Evolutionary conservation across 1,140 invertebrate genomes (phyloP).

Genomic region (Triops longicaudatus): DNA sequence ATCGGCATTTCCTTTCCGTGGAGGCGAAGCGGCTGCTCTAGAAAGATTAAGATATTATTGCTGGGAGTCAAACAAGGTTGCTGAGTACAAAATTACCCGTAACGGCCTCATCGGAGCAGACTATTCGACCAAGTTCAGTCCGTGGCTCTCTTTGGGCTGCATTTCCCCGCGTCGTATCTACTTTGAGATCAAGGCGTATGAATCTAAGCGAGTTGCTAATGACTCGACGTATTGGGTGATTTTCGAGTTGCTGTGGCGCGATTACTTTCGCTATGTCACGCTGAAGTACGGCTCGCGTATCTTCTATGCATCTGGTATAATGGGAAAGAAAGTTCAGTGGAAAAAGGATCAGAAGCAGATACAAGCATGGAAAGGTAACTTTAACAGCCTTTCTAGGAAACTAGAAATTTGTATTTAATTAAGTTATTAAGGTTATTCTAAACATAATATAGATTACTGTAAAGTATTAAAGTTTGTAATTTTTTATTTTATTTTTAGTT

Average conservation of each 20-base stretch:
- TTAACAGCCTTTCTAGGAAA: no score
- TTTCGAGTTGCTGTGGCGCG: constrained; percentile 43
- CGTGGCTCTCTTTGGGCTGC: constrained; percentile 41
- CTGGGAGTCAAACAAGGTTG: constrained; percentile 39
- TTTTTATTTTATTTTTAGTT: no score
- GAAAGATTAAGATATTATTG: constrained; percentile 37
- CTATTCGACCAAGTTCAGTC: constrained; percentile 43
- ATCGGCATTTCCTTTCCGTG: constrained; percentile 38
- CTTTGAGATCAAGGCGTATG: constrained; percentile 40
- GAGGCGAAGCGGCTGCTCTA: constrained; percentile 39
- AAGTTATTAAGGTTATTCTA: no score
- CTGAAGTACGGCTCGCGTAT: constrained; percentile 41
- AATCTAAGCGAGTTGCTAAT: constrained; percentile 36
- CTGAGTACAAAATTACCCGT: constrained; percentile 21
- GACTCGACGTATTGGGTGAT: constrained; percentile 43
- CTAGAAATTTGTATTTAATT: no score
- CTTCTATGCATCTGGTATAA: constrained; percentile 38
- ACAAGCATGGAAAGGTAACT: constrained; percentile 38
- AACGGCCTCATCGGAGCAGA: constrained; percentile 31
- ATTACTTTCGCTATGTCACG: constrained; percentile 42
- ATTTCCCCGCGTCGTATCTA: constrained; percentile 40
- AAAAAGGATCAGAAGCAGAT: constrained; percentile 37
- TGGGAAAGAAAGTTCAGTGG: constrained; percentile 37
- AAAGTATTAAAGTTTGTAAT: no score
- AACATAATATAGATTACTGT: no score